Evolutionary conservation across 2,888 invertebrate genomes (phyloP).

Genomic region (Polydrusus cervinus): DNA sequence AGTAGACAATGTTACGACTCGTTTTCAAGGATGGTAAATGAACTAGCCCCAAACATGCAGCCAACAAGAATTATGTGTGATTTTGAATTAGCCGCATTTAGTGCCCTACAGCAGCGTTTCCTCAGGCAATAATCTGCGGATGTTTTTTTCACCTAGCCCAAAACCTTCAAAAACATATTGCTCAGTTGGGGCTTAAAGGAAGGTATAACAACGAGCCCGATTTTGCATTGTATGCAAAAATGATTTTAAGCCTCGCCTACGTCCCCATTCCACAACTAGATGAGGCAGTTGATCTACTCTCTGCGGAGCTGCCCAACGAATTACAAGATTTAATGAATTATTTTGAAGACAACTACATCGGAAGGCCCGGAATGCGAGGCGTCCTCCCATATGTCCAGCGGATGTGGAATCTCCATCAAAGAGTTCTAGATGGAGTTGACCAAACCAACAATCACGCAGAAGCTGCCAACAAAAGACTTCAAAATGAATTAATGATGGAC

Average conservation of each 20-base stretch:
- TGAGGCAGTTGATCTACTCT: not conserved
- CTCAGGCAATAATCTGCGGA: not conserved
- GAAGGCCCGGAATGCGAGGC: not conserved
- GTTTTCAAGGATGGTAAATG: not conserved
- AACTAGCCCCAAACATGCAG: not conserved
- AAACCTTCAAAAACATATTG: not conserved
- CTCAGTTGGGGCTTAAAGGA: not conserved
- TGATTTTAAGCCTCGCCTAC: not conserved
- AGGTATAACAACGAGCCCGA: not conserved
- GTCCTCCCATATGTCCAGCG: not conserved
- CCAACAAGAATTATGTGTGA: not conserved
- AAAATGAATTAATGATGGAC: no score
- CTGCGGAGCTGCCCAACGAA: not conserved
- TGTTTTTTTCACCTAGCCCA: not conserved
- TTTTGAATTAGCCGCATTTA: not conserved
- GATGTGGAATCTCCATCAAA: no score
- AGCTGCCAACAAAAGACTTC: no score
- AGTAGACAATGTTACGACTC: not conserved
- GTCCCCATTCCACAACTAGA: no score
- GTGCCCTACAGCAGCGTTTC: no score
- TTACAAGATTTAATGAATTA: not conserved
- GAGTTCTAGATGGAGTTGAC: not conserved
- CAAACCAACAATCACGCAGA: no score
- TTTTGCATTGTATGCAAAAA: not conserved
- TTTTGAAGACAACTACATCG: not conserved